These are phyloP conservation scores for Percopsis transmontana DNA, from an alignment of 2,113 vertebrate species.

Conservation along the genomic window DNA sequence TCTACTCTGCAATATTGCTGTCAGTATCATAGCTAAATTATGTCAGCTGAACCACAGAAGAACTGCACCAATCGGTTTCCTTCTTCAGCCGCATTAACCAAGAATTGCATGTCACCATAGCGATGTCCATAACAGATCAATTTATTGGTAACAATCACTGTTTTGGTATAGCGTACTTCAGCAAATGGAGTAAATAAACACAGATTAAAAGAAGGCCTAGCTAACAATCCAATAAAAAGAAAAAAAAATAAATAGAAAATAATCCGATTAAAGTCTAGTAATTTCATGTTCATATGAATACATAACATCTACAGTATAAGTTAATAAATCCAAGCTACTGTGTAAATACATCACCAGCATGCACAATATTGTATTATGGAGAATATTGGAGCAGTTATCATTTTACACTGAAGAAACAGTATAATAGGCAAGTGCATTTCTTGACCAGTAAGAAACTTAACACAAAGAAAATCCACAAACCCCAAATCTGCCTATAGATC, in stretches of 20 bases:
- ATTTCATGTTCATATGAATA: constrained; percentile 95
- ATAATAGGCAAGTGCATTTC: constrained; percentile 95
- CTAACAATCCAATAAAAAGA: constrained; percentile 87
- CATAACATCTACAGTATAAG: constrained; percentile 98
- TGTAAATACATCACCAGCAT: constrained; percentile 99
- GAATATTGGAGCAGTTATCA: constrained; percentile 95
- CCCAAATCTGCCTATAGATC: constrained; percentile 89
- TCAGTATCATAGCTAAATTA: not conserved
- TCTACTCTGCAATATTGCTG: not conserved
- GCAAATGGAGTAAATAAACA: constrained; percentile 80
- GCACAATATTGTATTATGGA: constrained; percentile 96
- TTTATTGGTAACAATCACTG: constrained; percentile 93
- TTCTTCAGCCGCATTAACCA: constrained; percentile 65
- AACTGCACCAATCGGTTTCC: not conserved
- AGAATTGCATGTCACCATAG: constrained; percentile 93
- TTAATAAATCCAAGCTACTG: constrained; percentile 98
- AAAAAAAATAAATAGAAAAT: constrained; percentile 88
- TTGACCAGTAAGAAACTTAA: constrained; percentile 79
- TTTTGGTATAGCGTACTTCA: constrained; percentile 93
- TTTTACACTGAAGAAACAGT: constrained; percentile 93
- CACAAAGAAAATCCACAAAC: constrained; percentile 82
- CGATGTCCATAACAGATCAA: constrained; percentile 94
- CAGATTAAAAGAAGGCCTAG: constrained; percentile 75
- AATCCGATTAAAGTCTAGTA: constrained; percentile 88
- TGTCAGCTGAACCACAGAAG: not conserved